These are phyloP conservation scores for Spilogale gracilis DNA, from an alignment of 2,113 vertebrate genomes.

Conservation along the genomic window DNA sequence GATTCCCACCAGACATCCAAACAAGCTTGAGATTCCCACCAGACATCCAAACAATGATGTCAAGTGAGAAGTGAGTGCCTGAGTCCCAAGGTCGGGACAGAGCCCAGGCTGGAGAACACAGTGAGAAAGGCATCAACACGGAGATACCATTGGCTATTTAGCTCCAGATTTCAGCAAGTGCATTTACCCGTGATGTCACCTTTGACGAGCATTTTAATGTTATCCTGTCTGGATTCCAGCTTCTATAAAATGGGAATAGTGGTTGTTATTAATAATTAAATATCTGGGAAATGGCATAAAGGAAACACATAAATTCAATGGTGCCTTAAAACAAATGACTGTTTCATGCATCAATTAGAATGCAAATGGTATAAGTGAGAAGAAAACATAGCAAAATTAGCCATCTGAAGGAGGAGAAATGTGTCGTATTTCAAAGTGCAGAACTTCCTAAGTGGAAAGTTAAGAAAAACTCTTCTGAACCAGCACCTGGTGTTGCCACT, in stretches of 20 bases:
- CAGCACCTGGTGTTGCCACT: not conserved
- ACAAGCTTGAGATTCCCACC: not conserved
- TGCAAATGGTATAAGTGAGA: not conserved
- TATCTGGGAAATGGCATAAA: not conserved
- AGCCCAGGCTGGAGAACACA: not conserved
- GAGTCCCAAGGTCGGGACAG: not conserved
- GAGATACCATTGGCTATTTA: not conserved
- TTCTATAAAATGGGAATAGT: not conserved
- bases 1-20: not conserved
- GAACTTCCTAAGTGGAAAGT: not conserved
- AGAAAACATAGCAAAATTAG: not conserved
- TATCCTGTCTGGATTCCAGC: not conserved
- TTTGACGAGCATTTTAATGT: not conserved
- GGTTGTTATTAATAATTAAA: not conserved
- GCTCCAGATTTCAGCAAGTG: not conserved
- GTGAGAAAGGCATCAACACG: not conserved
- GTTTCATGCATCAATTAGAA: not conserved
- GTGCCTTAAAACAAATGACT: not conserved
- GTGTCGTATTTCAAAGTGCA: not conserved
- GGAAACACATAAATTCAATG: not conserved
- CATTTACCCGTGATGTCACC: not conserved
- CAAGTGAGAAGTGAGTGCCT: not conserved
- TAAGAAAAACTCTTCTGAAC: not conserved
- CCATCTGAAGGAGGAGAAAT: not conserved
- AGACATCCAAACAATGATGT: not conserved